Evolutionary conservation across 2,113 vertebrate species (phyloP), one percentile per base, ranked within the genome.

Genomic region (Merops nubicus): DNA sequence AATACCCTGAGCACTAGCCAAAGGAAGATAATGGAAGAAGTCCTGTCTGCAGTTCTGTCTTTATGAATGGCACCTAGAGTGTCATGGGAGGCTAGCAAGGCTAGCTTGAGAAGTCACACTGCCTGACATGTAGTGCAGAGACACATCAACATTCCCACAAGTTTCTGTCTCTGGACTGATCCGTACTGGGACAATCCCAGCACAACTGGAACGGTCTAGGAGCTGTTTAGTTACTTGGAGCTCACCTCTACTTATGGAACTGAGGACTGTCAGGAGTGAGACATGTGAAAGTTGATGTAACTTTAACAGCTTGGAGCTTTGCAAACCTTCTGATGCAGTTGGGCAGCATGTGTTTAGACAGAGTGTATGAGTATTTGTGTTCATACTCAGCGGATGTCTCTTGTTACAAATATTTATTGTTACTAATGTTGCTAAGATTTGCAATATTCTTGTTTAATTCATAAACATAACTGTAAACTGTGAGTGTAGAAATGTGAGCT

Each of bases 301-400:
- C 3, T 10, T 11, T 22, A 64, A 4, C 17, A 29, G n/a, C 70
- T 68, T 7, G 0, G 57, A 26, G 43, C 65, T 64, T 34, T 60
- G 84, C 51, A 22, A 33, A 6, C 28, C 65, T 67, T 48, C 33
- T 79, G 67, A 34, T 36, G 75, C 20, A 51, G 17, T 22, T 34
- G 57, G 36, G 17, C 59, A 74, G 53, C 0, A 0, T 33, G 26
- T 43, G 3, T 26, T n/a, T 5, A 5, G 21, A 40, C 63, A n/a
- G 45, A 20, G 3, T 2, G 0, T 22, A 0, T 0, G 5, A 13
- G 31, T 17, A 12, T 73, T 43, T 12, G 0, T 17, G 8, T 4
- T 57, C 16, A 38, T 91, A 79, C 31, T 81, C 6, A 2, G 22
- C 63, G 36, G n/a, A 5, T 26, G 2, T 31, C 50, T 88, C 31